Percentiles rank a stretch among this genome's conserved stretches.
Evolutionary conservation across 2,888 invertebrate genomes (phyloP).

Genomic region (Hedychridium roseum): DNA sequence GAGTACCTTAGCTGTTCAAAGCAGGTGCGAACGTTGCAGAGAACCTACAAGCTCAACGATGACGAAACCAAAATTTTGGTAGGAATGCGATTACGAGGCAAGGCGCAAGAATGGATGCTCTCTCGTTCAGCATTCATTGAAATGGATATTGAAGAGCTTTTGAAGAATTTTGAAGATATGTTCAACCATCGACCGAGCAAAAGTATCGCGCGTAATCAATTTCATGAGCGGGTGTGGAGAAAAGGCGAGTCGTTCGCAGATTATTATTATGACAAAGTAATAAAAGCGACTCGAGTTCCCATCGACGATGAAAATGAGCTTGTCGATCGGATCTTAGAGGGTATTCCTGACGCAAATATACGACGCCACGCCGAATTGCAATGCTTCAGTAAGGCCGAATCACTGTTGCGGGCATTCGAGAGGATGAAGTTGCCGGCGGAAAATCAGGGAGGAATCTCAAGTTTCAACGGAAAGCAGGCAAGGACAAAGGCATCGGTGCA

Average conservation of each 20-base stretch:
- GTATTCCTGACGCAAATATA: slow-evolving; percentile 22
- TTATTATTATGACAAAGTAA: slow-evolving; percentile 22
- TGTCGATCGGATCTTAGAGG: slow-evolving; percentile 21
- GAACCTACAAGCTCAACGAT: slow-evolving; percentile 14
- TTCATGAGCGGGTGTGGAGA: slow-evolving; percentile 24
- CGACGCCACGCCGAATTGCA: slow-evolving; percentile 23
- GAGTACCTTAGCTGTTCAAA: slow-evolving; percentile 18
- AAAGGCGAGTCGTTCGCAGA: slow-evolving; percentile 18
- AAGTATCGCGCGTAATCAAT: slow-evolving; percentile 8
- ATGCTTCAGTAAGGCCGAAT: slow-evolving; percentile 15
- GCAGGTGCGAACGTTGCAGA: slow-evolving; percentile 11
- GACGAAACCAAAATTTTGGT: slow-evolving; percentile 20
- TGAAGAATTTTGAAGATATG: slow-evolving; percentile 16
- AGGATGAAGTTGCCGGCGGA: slow-evolving; percentile 8
- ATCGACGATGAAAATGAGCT: slow-evolving; percentile 20
- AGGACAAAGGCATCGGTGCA: slow-evolving; percentile 3
- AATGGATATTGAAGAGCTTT: slow-evolving; percentile 6
- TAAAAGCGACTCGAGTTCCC: slow-evolving; percentile 17
- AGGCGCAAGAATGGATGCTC: slow-evolving; percentile 20
- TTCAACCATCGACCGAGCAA: slow-evolving; percentile 14
- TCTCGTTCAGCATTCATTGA: slow-evolving; percentile 18
- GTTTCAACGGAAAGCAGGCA: slow-evolving; percentile 1
- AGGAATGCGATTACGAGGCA: slow-evolving; percentile 15
- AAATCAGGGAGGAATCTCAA: not conserved
- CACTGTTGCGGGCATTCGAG: slow-evolving; percentile 25